Evolutionary conservation across 2,113 vertebrate genomes (phyloP).

Genomic region (Aegithalos caudatus): DNA sequence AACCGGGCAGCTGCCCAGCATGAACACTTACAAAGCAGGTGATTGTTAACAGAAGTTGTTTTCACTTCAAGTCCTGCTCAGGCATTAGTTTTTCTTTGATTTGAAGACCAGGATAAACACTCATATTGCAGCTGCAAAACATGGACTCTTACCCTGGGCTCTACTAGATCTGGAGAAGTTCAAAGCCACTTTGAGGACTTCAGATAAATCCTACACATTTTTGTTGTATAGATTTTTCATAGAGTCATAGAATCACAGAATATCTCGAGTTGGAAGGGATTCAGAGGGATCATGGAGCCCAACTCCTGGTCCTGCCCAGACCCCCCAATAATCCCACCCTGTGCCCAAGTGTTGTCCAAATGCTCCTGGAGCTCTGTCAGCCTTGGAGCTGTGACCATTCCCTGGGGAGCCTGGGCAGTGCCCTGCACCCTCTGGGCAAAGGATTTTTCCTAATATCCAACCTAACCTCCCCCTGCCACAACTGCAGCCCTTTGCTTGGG

Average conservation of each 20-base stretch:
- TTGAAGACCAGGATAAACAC: neutral
- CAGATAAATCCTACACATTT: neutral
- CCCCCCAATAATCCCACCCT: neutral
- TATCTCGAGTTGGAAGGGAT: neutral
- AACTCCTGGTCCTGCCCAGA: neutral
- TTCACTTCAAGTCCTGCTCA: neutral
- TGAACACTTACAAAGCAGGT: neutral
- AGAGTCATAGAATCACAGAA: neutral
- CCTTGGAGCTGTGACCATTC: accelerated
- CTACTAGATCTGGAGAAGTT: neutral
- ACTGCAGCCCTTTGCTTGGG: neutral
- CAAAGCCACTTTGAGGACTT: neutral
- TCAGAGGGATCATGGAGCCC: neutral
- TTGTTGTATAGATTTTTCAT: neutral
- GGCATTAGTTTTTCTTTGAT: neutral
- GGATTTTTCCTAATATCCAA: neutral
- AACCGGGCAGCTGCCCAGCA: neutral
- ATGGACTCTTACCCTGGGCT: neutral
- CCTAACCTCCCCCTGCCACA: neutral
- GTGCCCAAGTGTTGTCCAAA: accelerated
- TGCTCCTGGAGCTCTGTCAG: neutral
- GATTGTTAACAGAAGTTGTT: neutral
- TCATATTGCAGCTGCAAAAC: neutral
- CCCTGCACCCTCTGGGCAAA: neutral
- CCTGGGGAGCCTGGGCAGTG: neutral